Evolutionary conservation across 2,888 invertebrate species (phyloP), one percentile per base, ranked within the genome.

Genomic region (Pandemis corylana): DNA sequence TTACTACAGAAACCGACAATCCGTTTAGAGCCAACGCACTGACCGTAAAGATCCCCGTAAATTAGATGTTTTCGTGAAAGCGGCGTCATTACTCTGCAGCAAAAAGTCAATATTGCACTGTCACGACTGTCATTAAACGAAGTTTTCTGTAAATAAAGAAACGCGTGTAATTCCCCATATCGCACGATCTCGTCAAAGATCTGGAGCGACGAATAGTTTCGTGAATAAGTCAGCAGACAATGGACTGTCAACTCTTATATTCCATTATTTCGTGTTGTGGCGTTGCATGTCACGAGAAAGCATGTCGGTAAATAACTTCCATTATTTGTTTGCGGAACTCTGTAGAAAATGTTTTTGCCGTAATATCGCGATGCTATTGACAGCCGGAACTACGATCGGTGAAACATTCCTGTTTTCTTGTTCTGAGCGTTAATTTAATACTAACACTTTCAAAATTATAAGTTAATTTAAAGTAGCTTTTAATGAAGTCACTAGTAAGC

Each of bases 201-300:
- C 89, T 90, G 83, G 89, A 90, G 89, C 90, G 90, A 83, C 89
- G 89, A 90, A 90, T 89, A 87, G 85, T 89, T 89, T 90, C 90
- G 91, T 94, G 91, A 90, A 93, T 92, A 93, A 93, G 93, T 93
- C 91, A 90, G 88, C 87, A 89, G 84, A 92, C 91, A 90, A 91
- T 91, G 89, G 89, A 80, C 88, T 90, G 90, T 85, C 90, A 91
- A 90, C 87, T 88, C 84, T 87, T 89, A 86, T 89, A 86, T 88
- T 88, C 83, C 85, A 86, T 88, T 86, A 84, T 85, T 83, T 82
- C 79, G 82, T 83, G 80, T 81, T 81, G 80, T 80, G 80, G 78
- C 82, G 82, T 81, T 78, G 78, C 75, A 81, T 81, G 78, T 82
- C 86, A 86, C 85, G 87, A 84, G 85, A 88, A 87, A 87, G 85